Conservation (phyloP, 2,113 vertebrate species). For the Mobula hypostoma region DNA sequence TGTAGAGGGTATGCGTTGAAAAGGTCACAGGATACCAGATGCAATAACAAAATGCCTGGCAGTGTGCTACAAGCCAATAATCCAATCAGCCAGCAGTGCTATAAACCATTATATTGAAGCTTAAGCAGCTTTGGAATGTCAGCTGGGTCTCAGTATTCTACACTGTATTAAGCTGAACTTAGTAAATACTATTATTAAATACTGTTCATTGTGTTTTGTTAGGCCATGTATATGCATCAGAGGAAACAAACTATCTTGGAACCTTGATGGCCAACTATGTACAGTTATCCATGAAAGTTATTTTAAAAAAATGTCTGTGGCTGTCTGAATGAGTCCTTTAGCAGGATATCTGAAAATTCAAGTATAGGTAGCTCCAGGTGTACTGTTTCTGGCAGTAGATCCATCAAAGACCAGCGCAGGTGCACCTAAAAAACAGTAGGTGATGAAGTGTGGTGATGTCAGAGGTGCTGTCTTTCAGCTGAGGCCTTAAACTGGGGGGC, state of each 20-base stretch:
- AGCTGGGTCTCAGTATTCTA: background rate
- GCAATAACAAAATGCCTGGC: conserved; percentile 3
- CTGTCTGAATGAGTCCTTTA: background rate
- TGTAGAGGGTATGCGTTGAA: conserved; percentile 30
- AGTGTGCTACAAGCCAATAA: conserved; percentile 25
- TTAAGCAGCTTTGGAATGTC: conserved; percentile 14
- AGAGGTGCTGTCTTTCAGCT: background rate
- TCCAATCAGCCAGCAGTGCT: background rate
- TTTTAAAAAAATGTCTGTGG: no score
- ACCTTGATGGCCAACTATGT: background rate
- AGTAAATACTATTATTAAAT: background rate
- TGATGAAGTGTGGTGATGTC: background rate
- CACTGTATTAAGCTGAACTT: background rate
- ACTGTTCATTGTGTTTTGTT: background rate
- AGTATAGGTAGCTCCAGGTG: background rate
- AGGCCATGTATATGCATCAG: background rate
- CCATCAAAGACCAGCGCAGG: background rate
- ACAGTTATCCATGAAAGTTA: background rate
- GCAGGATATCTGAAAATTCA: background rate
- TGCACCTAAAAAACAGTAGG: background rate
- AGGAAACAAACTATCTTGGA: background rate
- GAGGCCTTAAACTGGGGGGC: background rate
- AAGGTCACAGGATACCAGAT: conserved; percentile 26
- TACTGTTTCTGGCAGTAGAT: background rate
- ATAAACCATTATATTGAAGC: conserved; percentile 20